These are phyloP conservation scores for Apotomis betuletana DNA, from an alignment of 2,888 invertebrate species.

Conservation along the genomic window DNA sequence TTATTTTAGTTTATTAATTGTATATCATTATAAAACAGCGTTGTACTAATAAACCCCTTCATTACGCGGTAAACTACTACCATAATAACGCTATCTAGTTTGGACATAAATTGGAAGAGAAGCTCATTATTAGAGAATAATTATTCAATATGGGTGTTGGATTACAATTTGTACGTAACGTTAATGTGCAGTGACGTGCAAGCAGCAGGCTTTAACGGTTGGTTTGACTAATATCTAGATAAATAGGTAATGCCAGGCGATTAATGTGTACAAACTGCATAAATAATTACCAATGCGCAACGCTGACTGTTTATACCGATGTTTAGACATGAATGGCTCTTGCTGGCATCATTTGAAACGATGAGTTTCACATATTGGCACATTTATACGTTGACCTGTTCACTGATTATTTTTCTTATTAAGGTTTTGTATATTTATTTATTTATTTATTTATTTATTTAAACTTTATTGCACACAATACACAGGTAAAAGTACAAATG, in stretches of 20 bases:
- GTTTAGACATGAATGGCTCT: conserved; percentile 6
- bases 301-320: conserved; percentile 8
- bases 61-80: not conserved
- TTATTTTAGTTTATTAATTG: no score
- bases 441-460: no score
- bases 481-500: no score
- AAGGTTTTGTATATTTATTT: no score
- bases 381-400: not conserved
- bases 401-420: not conserved
- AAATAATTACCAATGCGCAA: conserved; percentile 52
- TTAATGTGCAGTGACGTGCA: conserved; percentile 43
- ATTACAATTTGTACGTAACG: conserved; percentile 44
- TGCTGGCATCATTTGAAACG: conserved; percentile 8
- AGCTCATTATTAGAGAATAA: conserved; percentile 23
- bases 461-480: no score
- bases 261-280: conserved; percentile 63
- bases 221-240: conserved; percentile 58
- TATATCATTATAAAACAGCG: no score
- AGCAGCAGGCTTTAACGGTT: conserved; percentile 47
- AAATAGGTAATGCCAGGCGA: conserved; percentile 57
- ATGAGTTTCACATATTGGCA: conserved; percentile 5
- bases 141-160: conserved; percentile 32
- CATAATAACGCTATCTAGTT: conserved; percentile 5
- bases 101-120: conserved; percentile 29
- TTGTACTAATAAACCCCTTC: not conserved